phyloP scores from a whole-genome alignment of 2,113 vertebrate species.

The Antigone vipio region DNA sequence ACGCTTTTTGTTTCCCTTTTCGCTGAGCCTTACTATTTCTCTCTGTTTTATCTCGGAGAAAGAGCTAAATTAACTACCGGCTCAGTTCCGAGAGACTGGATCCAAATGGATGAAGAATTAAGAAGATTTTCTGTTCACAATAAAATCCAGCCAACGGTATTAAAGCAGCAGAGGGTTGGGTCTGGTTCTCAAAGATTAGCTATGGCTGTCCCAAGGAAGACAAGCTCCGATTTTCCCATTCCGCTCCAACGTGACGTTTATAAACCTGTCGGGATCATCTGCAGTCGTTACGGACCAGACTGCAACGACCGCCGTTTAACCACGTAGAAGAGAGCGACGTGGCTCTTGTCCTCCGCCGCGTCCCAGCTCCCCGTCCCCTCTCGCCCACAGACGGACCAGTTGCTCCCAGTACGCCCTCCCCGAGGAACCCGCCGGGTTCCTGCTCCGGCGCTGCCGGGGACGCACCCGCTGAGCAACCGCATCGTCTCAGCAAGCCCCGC shows the following conservation, averaged over 20 bases:
- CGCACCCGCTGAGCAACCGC: neutral
- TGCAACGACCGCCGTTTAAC: neutral
- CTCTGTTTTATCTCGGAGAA: constrained; percentile 3
- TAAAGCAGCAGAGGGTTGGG: constrained; percentile 19
- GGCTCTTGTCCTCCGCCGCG: neutral
- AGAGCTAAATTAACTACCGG: constrained; percentile 34
- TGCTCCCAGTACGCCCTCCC: neutral
- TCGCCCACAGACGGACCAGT: neutral
- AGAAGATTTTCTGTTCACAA: constrained; percentile 55
- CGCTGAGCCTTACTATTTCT: neutral
- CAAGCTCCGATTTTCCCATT: neutral
- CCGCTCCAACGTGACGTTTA: neutral
- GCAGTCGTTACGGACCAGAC: neutral
- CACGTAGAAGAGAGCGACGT: rapidly evolving
- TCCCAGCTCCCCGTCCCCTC: neutral
- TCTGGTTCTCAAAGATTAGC: constrained; percentile 50
- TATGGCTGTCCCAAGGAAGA: neutral
- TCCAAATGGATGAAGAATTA: constrained; percentile 54
- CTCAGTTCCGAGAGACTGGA: constrained; percentile 40
- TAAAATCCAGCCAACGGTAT: neutral
- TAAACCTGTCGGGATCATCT: neutral
- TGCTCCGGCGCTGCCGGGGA: neutral
- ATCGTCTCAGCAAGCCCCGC: neutral
- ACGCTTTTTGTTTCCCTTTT: neutral
- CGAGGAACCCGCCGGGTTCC: rapidly evolving